These are phyloP conservation scores for Amazona vittata DNA, from an alignment of 2,113 vertebrate species.

Conservation along the genomic window DNA sequence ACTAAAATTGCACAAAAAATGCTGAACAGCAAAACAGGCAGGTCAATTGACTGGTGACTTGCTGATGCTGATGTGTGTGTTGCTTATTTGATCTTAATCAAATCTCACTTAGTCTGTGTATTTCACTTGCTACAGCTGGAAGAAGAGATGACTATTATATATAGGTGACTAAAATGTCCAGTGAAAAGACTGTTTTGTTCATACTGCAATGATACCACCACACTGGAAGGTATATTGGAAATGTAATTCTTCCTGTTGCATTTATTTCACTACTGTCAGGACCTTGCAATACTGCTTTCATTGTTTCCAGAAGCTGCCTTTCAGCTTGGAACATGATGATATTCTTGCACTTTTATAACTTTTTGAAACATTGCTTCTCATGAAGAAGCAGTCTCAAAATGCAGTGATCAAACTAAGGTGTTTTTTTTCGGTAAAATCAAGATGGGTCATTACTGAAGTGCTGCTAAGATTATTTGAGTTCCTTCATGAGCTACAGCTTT, in stretches of 20 bases:
- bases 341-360: slow-evolving; percentile 53
- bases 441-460: slow-evolving; percentile 14
- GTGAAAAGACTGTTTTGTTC: background rate
- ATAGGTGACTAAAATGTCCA: background rate
- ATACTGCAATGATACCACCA: background rate
- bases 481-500: slow-evolving; percentile 17
- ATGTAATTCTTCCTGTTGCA: background rate
- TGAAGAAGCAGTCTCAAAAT: slow-evolving; percentile 51
- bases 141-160: background rate
- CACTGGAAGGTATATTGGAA: background rate
- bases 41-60: background rate
- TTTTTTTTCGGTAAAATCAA: background rate
- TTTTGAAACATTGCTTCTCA: slow-evolving; percentile 34
- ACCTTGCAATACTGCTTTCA: slow-evolving; percentile 11
- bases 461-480: slow-evolving; percentile 43
- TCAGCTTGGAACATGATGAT: slow-evolving; percentile 29
- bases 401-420: slow-evolving; percentile 27
- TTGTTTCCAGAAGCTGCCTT: slow-evolving; percentile 24
- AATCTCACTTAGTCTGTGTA: background rate
- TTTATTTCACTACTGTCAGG: background rate
- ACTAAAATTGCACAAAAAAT: background rate
- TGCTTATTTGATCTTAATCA: background rate
- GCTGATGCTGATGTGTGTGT: background rate
- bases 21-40: background rate
- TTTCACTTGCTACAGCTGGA: background rate